Base-by-base conservation (phyloP, 2,797 vertebrate genomes). In the Pempheris klunzingeri region DNA sequence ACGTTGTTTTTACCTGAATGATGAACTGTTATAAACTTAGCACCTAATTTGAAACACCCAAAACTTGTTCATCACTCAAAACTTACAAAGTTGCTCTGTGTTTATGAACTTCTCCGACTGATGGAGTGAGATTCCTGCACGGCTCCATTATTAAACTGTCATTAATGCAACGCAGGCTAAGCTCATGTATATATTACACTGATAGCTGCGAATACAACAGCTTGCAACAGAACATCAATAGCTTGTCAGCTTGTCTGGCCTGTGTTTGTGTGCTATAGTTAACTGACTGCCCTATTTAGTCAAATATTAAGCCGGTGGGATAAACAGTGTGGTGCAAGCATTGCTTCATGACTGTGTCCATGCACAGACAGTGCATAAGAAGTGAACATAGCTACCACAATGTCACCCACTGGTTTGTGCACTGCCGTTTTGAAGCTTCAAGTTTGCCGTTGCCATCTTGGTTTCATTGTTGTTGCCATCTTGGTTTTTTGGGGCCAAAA, bases 201-300 rank as follows among this genome's bases (percentile, higher is more conserved):
- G 43, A 79, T 49, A 30, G 71, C 66, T 67, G 30, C 13, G 22
- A 68, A 64, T 64, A 20, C 20, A 61, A 34, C 11, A 50, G 63
- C 73, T n/a, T 52, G 18, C 32, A 39, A 30, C 49, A 38, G 54
- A 71, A 67, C 71, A 50, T 70, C 74, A 84, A 64, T 67, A 39
- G 54, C 52, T 67, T 5, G n/a, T 41, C 46, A 50, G 57, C 36
- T 20, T 43, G 36, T 60, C 41, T 57, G 68, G 53, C 6, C 49
- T 52, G 58, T 70, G 69, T 68, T 50, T 73, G 57, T 60, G 52
- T 49, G 61, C 36, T 53, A 5, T n/a, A 13, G 71, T 52, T 74
- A 75, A 75, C 43, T 32, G 32, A 74, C 66, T 72, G 61, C 70
- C 76, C 69, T 67, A 28, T 80, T 90, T 81, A 84, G 88, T 81